Evolutionary conservation across 2,797 vertebrate species (phyloP).

Genomic region (Chloroceryle amazona): DNA sequence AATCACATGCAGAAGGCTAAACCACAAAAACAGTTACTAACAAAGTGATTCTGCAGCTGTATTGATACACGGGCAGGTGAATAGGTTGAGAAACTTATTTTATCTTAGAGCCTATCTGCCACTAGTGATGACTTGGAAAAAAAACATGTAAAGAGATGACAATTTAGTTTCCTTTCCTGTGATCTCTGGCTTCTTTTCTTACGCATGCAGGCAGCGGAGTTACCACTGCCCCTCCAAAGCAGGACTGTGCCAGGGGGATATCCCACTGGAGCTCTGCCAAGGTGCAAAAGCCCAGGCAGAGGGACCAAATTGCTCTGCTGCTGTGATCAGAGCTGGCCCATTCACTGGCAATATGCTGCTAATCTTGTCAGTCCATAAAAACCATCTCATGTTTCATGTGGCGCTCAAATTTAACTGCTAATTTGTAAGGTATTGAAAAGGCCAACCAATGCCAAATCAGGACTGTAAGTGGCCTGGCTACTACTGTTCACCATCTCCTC

Average conservation of each 20-base stretch:
- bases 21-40: neutral
- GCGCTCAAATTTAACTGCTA: neutral
- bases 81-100: neutral
- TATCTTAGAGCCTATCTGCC: neutral
- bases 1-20: neutral
- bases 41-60: neutral
- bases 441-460: neutral
- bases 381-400: neutral
- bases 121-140: neutral
- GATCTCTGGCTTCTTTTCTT: neutral
- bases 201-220: fast-evolving
- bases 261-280: neutral
- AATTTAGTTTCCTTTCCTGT: neutral
- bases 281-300: neutral
- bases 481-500: neutral
- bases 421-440: neutral
- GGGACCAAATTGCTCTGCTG: neutral
- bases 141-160: neutral
- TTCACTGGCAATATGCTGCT: neutral
- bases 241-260: neutral
- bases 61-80: neutral
- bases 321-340: neutral
- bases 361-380: neutral
- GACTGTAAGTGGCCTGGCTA: neutral
- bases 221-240: neutral